Percentiles rank a stretch among this genome's conserved stretches.
phyloP scores from a whole-genome alignment of 2,888 invertebrate species.

The Syritta pipiens region DNA sequence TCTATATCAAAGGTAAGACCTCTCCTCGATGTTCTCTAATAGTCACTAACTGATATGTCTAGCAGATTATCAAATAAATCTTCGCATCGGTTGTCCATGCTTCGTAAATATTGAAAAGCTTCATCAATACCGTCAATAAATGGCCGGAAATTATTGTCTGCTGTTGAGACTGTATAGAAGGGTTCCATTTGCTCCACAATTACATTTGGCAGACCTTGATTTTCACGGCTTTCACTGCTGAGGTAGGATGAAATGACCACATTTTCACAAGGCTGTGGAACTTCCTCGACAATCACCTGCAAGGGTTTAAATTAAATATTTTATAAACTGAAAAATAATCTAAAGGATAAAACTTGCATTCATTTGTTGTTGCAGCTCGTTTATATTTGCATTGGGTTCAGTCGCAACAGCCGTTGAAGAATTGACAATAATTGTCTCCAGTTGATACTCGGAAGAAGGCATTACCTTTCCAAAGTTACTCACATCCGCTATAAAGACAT shows the following conservation, averaged over 20 bases:
- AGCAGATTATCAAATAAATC: slow-evolving; percentile 75
- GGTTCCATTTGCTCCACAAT: slow-evolving; percentile 73
- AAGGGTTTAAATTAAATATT: not conserved
- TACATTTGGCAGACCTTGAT: slow-evolving; percentile 71
- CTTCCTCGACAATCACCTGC: slow-evolving; percentile 72
- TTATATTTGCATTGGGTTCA: slow-evolving; percentile 16
- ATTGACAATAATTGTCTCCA: slow-evolving; percentile 54
- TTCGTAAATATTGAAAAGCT: slow-evolving; percentile 74
- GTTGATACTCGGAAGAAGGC: slow-evolving; percentile 30
- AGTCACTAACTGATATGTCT: slow-evolving; percentile 75
- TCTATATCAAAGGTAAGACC: not conserved
- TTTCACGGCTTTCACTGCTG: slow-evolving; percentile 26
- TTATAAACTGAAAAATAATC: not conserved
- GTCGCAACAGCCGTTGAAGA: slow-evolving; percentile 18
- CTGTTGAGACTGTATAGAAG: slow-evolving; percentile 30
- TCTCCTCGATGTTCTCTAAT: slow-evolving; percentile 62
- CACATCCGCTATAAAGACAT: slow-evolving; percentile 55
- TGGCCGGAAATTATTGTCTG: slow-evolving; percentile 71
- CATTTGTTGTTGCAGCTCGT: slow-evolving; percentile 64
- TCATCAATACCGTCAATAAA: slow-evolving; percentile 75
- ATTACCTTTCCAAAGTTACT: slow-evolving; percentile 20
- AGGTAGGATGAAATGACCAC: slow-evolving; percentile 72
- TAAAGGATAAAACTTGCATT: slow-evolving; percentile 70
- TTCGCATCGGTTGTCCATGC: slow-evolving; percentile 73
- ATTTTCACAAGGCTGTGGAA: slow-evolving; percentile 71